These are phyloP conservation scores for Geotrupes spiniger DNA, from an alignment of 2,888 invertebrate species.

Conservation along the genomic window DNA sequence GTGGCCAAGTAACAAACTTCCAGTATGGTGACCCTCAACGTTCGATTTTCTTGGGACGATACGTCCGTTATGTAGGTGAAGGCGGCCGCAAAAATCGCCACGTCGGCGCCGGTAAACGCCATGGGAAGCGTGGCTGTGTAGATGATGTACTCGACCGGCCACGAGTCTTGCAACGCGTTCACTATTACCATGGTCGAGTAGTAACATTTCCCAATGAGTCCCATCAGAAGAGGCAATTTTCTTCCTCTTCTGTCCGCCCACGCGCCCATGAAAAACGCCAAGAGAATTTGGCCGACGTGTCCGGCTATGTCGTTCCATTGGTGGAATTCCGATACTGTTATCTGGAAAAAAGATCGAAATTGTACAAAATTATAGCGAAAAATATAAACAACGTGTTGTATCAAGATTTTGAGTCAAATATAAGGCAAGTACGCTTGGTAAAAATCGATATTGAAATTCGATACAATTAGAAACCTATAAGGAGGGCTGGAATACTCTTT, in stretches of 20 bases:
- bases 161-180: conserved; percentile 56
- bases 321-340: conserved; percentile 70
- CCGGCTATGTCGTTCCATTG: conserved; percentile 76
- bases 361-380: no score
- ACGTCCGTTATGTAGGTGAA: conserved; percentile 81
- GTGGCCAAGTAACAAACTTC: conserved; percentile 80
- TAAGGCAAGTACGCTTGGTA: no score
- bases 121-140: conserved; percentile 75
- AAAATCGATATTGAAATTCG: no score
- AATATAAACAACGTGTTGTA: no score
- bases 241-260: conserved; percentile 79
- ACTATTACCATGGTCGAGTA: conserved; percentile 74
- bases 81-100: conserved; percentile 76
- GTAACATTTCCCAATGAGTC: conserved; percentile 69
- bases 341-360: conserved; percentile 46
- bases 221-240: conserved; percentile 70
- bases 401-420: no score
- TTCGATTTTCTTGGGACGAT: conserved; percentile 65
- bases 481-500: no score
- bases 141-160: conserved; percentile 73
- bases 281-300: conserved; percentile 69
- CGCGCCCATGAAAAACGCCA: conserved; percentile 77
- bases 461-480: no score
- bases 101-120: conserved; percentile 73
- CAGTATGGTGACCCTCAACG: conserved; percentile 75